phyloP scores from a whole-genome alignment of 1,140 invertebrate genomes.

The Drosophila lacertosa region DNA sequence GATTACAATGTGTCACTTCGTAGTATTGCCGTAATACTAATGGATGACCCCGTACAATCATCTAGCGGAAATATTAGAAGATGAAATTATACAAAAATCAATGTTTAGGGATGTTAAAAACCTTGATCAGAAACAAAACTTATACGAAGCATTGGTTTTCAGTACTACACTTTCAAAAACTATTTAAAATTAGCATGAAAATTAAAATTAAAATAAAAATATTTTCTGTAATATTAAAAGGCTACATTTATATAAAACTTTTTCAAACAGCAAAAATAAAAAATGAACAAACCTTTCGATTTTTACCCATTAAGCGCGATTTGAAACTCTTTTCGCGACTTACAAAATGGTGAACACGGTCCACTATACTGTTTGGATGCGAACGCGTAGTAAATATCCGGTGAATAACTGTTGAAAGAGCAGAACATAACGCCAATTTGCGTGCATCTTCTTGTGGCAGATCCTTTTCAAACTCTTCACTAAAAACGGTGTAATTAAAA shows the following conservation, averaged over 20 bases:
- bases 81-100: background rate
- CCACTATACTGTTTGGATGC: conserved; percentile 76
- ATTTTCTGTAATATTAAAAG: no score
- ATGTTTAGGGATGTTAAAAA: no score
- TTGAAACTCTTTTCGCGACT: conserved; percentile 93
- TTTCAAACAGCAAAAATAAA: no score
- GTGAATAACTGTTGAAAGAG: conserved; percentile 90
- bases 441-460: conserved; percentile 86
- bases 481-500: conserved; percentile 71
- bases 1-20: conserved; percentile 95
- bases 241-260: no score
- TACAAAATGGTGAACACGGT: conserved; percentile 89
- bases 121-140: no score
- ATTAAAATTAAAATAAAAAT: no score
- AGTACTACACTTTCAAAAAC: no score
- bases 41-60: conserved; percentile 94
- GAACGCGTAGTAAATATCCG: conserved; percentile 81
- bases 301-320: conserved; percentile 89
- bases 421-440: conserved; percentile 89
- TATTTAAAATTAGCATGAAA: no score
- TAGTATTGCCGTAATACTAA: conserved; percentile 95
- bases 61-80: conserved; percentile 84
- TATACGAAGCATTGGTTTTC: no score
- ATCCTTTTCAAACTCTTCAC: conserved; percentile 90
- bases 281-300: conserved; percentile 85